Evolutionary conservation across 2,888 invertebrate species (phyloP), one percentile per base, ranked within the genome.

Genomic region (Eueremaeus valkanovi): DNA sequence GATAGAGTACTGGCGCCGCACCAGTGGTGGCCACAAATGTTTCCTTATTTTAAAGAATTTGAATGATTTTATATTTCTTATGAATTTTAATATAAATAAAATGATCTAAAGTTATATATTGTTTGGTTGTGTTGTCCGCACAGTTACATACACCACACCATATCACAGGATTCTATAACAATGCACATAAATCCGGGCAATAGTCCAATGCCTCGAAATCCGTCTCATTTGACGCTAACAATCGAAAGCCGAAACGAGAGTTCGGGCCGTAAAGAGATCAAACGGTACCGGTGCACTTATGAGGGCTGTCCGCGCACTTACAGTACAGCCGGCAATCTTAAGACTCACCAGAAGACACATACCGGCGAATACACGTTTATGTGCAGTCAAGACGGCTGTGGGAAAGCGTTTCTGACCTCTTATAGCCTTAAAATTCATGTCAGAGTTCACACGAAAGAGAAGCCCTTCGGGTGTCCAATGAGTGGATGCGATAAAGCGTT

Each of bases 331-430:
- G 95, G 95, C 73, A 96, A 96, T 85, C 86, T 96, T 79, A 88
- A 93, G 82, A 95, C 95, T 77, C 96, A 96, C 85, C 89, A 93
- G 88, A 96, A 95, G 86, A 94, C 94, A 75, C 95, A 96, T 82
- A 92, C 91, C 89, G 95, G 95, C 82, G 95, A 96, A 86, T 95
- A 91, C 86, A 89, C 92, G 82, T 96, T 95, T 85, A 91, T 92
- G 85, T 96, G 95, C 85, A 88, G 90, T 51, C 91, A 93, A 84
- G 88, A 90, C 78, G 88, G 88, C 79, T 96, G 96, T 85, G 92
- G 92, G 77, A 95, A 95, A 85, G 92, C 93, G 77, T 96, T 96
- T 85, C 87, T 96, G 76, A 95, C 95, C 31, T 95, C 95, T 36
- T 95, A 95, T 85, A 94, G 95, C 85, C 85, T 95, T 79, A 95